These are phyloP conservation scores for Drosophila mercatorum DNA, from an alignment of 2,888 invertebrate genomes.

Conservation along the genomic window DNA sequence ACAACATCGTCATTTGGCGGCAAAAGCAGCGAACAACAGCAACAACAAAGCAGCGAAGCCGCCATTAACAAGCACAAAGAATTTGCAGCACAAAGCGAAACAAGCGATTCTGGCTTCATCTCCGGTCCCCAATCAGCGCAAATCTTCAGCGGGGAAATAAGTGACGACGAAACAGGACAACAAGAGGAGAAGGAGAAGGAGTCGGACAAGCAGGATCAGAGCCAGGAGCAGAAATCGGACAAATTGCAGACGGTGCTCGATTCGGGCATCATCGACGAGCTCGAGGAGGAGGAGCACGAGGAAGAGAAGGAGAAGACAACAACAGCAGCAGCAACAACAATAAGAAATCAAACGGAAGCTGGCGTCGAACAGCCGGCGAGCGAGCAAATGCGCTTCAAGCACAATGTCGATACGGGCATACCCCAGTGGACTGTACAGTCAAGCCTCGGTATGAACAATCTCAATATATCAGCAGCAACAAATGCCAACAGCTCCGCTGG, in stretches of 20 bases:
- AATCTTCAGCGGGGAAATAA: conserved; percentile 66
- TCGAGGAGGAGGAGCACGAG: conserved; percentile 34
- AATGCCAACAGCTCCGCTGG: conserved; percentile 47
- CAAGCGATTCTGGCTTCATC: conserved; percentile 85
- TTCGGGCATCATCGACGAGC: conserved; percentile 63
- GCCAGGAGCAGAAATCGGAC: conserved; percentile 31
- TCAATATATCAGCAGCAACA: conserved; percentile 47
- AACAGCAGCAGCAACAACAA: conserved; percentile 2
- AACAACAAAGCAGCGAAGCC: conserved; percentile 45
- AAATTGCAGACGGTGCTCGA: conserved; percentile 49
- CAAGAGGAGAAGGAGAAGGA: conserved; percentile 32
- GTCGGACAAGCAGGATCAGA: conserved; percentile 27
- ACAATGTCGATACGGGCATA: conserved; percentile 87
- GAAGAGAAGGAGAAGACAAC: conserved; percentile 13
- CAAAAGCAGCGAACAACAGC: conserved; percentile 52
- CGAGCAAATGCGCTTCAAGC: conserved; percentile 87
- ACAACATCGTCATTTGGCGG: conserved; percentile 62
- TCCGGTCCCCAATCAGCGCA: conserved; percentile 84
- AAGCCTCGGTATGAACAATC: conserved; percentile 59
- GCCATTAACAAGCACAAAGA: conserved; percentile 71
- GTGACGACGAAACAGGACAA: conserved; percentile 47
- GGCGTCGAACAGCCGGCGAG: conserved; percentile 48
- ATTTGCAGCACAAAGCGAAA: conserved; percentile 67
- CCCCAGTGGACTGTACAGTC: conserved; percentile 86
- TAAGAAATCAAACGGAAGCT: conserved; percentile 30